These are phyloP conservation scores for Laticauda laticaudata DNA, from an alignment of 2,113 vertebrate species.

Conservation along the genomic window DNA sequence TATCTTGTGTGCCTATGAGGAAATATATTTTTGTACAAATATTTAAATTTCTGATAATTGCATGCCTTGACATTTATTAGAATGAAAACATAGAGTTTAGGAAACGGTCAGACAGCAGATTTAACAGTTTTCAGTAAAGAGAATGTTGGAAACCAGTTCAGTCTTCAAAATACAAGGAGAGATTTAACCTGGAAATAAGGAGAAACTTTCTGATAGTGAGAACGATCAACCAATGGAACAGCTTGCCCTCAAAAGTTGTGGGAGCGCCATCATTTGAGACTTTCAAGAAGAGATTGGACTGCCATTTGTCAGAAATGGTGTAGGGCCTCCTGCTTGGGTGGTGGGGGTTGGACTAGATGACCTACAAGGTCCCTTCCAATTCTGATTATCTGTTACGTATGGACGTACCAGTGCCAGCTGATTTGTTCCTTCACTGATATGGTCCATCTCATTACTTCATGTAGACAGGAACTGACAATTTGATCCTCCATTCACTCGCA, in stretches of 20 bases:
- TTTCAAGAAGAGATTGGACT: no score
- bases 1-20: constrained; percentile 42
- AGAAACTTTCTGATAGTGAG: no score
- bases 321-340: no score
- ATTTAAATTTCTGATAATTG: constrained; percentile 54
- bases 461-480: neutral
- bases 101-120: constrained; percentile 37
- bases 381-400: neutral
- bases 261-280: no score
- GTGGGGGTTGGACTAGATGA: no score
- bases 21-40: constrained; percentile 50
- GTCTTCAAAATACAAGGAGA: neutral
- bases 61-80: constrained; percentile 44
- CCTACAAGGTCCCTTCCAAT: no score
- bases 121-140: constrained; percentile 18
- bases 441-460: neutral
- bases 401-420: neutral
- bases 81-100: constrained; percentile 28
- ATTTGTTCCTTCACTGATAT: neutral
- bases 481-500: neutral
- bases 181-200: no score
- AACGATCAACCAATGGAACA: no score
- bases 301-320: no score
- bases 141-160: neutral
- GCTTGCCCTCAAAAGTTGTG: no score